These are phyloP conservation scores for Diplolepis rosae DNA, from an alignment of 2,888 invertebrate genomes.

Conservation along the genomic window DNA sequence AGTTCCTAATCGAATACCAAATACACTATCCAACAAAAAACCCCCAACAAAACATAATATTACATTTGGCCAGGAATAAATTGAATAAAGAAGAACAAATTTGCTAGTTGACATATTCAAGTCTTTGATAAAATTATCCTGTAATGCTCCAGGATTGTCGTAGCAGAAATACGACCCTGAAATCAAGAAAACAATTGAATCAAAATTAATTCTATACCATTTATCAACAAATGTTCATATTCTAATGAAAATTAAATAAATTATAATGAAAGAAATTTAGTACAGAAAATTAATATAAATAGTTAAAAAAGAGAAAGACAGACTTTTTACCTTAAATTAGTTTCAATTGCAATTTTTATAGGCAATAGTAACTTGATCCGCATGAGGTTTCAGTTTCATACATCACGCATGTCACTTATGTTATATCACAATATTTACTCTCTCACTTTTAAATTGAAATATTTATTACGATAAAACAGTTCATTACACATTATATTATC, in stretches of 20 bases:
- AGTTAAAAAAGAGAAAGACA: background rate
- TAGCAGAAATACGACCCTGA: conserved; percentile 98
- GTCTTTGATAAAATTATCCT: conserved; percentile 89
- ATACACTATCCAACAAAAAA: conserved; percentile 94
- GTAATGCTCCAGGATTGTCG: conserved; percentile 95
- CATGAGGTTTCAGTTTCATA: too few species aligned
- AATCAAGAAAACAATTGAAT: conserved; percentile 68
- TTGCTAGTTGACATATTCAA: conserved; percentile 86
- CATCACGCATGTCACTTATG: too few species aligned
- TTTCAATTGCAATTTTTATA: background rate
- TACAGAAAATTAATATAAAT: background rate
- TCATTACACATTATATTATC: too few species aligned
- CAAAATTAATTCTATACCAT: background rate
- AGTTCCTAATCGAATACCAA: conserved; percentile 94
- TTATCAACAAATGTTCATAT: background rate
- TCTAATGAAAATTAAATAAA: too few species aligned
- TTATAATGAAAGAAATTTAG: background rate
- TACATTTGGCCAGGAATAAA: conserved; percentile 99
- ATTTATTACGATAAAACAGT: too few species aligned
- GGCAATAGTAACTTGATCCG: background rate
- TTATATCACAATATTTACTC: background rate
- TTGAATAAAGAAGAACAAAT: conserved; percentile 91
- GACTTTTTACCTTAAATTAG: background rate
- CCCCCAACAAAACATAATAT: conserved; percentile 96
- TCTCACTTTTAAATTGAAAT: too few species aligned